Base-by-base conservation (phyloP, 2,888 invertebrate species). In the Phengaris alcon region DNA sequence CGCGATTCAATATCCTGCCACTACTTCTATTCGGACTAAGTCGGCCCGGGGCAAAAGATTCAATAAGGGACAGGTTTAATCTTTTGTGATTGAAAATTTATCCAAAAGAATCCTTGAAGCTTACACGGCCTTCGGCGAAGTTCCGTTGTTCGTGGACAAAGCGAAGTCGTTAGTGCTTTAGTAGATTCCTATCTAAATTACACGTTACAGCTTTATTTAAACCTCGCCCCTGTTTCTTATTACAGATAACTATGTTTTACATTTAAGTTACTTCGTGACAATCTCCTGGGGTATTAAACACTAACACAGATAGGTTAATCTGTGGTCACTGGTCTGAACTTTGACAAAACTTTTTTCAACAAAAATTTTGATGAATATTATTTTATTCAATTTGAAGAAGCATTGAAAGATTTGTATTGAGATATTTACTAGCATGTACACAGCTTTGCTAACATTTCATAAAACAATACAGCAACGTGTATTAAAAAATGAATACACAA, bases 1-100 rank as follows among this genome's bases (percentile, higher is more conserved):
- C 72, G 51, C 35, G 22, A 72, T 72, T 54, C 51, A 72, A 54
- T 72, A 72, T 69, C 69, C 46, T 69, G 46, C 70, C 52, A 70
- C 70, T 70, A 70, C 52, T 70, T 70, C 69, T 52, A 52, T 70
- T 12, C 15, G 54, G 22, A 70, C 55, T 46, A 12, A 57, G 15
- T 48, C 54, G 22, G 46, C 89, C 88, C 79, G 82, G 80, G 84
- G 90, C 88, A 81, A 76, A 78, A 84, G 85, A 84, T 86, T 87
- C 88, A 90, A 90, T 90, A 89, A 90, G 87, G 88, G 88, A 83
- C 84, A 86, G 87, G 86, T 86, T 87, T 88, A 88, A 89, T 88
- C 87, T 86, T 85, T 85, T 86, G 86, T 88, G 88, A 90, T 90
- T 90, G 88, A 86, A 88, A 88, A 86, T 81, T 80, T 82, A 82